Conservation (phyloP, 2,113 vertebrate species). For the Charina bottae region DNA sequence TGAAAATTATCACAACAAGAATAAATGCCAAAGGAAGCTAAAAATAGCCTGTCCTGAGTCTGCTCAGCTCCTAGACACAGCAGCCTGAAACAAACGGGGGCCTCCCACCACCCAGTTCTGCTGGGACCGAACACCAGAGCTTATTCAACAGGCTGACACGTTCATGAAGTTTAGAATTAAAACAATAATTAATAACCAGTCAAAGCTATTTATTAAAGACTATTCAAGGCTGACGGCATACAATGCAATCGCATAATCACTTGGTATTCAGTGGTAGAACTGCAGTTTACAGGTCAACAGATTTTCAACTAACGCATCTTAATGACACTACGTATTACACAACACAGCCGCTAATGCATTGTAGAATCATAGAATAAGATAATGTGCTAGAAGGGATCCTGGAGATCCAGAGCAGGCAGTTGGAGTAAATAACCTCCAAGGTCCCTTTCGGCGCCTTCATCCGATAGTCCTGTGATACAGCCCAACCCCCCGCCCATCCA, state of each 20-base stretch:
- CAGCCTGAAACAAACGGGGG: not conserved
- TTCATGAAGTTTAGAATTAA: not conserved
- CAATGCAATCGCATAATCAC: not conserved
- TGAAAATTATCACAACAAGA: slow-evolving; percentile 61
- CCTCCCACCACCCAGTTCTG: not conserved
- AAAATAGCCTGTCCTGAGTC: slow-evolving; percentile 42
- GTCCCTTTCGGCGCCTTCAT: not conserved
- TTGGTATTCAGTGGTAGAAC: not conserved
- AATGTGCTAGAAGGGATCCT: not conserved
- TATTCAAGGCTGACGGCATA: not conserved
- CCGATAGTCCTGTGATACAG: too few species aligned
- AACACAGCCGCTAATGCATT: not conserved
- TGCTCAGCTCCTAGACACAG: accelerated
- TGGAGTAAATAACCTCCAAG: not conserved
- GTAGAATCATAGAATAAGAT: not conserved
- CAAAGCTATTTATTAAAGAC: not conserved
- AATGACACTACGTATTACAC: not conserved
- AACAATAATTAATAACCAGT: not conserved
- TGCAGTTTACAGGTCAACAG: not conserved
- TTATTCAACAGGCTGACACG: not conserved
- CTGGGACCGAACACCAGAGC: not conserved
- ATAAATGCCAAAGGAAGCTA: slow-evolving; percentile 70
- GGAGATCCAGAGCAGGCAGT: not conserved
- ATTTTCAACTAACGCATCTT: not conserved
- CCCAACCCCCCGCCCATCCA: not conserved